These are phyloP conservation scores for Parazoanthus atlanticus DNA, from an alignment of 92 coral and sea anemone genomes.

Conservation along the genomic window DNA sequence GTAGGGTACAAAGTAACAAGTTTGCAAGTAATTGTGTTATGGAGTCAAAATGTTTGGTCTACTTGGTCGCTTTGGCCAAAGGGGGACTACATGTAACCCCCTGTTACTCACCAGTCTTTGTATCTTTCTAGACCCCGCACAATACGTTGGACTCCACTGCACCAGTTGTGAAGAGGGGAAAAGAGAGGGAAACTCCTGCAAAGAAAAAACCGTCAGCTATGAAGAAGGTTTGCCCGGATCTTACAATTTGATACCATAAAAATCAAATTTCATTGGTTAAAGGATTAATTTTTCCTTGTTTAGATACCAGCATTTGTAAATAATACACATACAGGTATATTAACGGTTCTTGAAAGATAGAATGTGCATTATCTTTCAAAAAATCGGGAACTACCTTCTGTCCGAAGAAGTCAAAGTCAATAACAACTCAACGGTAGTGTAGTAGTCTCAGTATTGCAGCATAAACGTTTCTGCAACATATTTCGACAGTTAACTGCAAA, in stretches of 20 bases:
- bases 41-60: not conserved
- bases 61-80: not conserved
- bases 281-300: not conserved
- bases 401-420: no score
- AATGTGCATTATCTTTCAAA: no score
- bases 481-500: no score
- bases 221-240: slow-evolving; percentile 64
- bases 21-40: not conserved
- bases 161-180: slow-evolving; percentile 84
- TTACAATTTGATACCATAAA: not conserved
- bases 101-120: not conserved
- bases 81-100: no score
- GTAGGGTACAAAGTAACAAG: not conserved
- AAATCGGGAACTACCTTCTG: no score
- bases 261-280: not conserved
- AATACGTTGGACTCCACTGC: slow-evolving; percentile 94
- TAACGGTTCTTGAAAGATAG: no score
- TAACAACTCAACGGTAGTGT: no score
- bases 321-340: no score
- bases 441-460: no score
- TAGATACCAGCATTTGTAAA: not conserved
- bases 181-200: slow-evolving; percentile 90
- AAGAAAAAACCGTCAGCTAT: slow-evolving; percentile 90
- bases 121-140: slow-evolving; percentile 50
- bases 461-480: no score